Evolutionary conservation across 2,888 invertebrate genomes (phyloP).

Genomic region (Stenolophus ochropezus): DNA sequence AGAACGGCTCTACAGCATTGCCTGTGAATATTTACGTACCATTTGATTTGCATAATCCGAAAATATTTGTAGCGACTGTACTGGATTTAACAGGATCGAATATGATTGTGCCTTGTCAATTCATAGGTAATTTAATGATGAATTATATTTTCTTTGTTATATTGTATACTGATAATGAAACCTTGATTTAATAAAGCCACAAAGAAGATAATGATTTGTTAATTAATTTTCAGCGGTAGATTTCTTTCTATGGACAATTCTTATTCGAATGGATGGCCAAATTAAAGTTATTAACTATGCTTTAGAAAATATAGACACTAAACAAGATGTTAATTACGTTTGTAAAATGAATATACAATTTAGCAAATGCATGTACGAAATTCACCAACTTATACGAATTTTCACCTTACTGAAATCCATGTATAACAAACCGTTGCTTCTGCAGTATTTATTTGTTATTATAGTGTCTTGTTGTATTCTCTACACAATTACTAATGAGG

Average conservation of each 20-base stretch:
- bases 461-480: conserved; percentile 46
- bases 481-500: conserved; percentile 44
- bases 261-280: conserved; percentile 53
- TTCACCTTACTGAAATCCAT: conserved; percentile 15
- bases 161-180: neutral
- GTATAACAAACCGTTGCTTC: conserved; percentile 29
- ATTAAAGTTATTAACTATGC: conserved; percentile 47
- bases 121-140: conserved; percentile 41
- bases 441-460: conserved; percentile 49
- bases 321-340: conserved; percentile 4
- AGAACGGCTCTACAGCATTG: neutral
- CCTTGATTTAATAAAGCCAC: neutral
- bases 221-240: conserved; percentile 34
- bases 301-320: conserved; percentile 6
- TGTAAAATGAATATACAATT: conserved; percentile 45
- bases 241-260: conserved; percentile 50
- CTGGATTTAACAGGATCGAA: neutral
- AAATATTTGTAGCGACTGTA: neutral
- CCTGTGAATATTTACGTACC: conserved; percentile 15
- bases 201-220: too few relatives aligned
- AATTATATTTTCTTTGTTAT: neutral
- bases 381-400: conserved; percentile 25
- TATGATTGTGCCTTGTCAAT: neutral
- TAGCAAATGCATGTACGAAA: conserved; percentile 37
- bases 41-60: neutral